Evolutionary conservation across 1,140 invertebrate genomes (phyloP), one percentile per base, ranked within the genome.

Genomic region (Drosophila biarmipes): DNA sequence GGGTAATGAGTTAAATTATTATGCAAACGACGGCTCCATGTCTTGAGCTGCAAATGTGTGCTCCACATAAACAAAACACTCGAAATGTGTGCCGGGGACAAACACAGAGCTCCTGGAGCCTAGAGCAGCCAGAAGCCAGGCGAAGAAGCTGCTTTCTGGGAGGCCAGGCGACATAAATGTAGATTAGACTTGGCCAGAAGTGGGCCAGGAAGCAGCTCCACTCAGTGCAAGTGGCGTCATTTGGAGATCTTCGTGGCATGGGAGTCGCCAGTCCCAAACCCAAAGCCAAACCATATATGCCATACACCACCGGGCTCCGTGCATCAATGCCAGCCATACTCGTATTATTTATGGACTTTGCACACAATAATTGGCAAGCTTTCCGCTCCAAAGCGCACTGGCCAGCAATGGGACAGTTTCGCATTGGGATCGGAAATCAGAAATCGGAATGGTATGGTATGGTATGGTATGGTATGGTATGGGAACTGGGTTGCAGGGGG

Each of bases 1-100:
- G 61, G 61, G 66, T 86, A 87, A 86, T 86, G 74, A 78, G 82
- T 82, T 87, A 87, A 86, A 86, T 87, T 86, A 89, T 86, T 86
- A 86, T 86, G 84, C 82, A 87, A 86, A 78, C 80, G 81, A 80
- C 78, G 78, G 71, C 71, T 56, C 53, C 64, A 72, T 52, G 62
- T 62, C 58, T 81, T 71, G 57, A 49, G 71, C 53, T 68, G 62
- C 45, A 78, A 68, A 74, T 79, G 62, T 84, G 64, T 84, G 53
- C 40, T 43, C 52, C 43, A 66, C 64, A 80, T 76, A 75, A 80
- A 66, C 72, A 78, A 73, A 81, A 78, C 82, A 75, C 82, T 87
- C 72, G 64, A 84, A 86, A 86, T 86, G 64, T 78, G 61, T 78
- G 82, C 82, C 81, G 81, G 82, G 81, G 82, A 78, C 82, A 89